Conservation (phyloP, 2,888 invertebrate species). For the Aporophyla lueneburgensis region DNA sequence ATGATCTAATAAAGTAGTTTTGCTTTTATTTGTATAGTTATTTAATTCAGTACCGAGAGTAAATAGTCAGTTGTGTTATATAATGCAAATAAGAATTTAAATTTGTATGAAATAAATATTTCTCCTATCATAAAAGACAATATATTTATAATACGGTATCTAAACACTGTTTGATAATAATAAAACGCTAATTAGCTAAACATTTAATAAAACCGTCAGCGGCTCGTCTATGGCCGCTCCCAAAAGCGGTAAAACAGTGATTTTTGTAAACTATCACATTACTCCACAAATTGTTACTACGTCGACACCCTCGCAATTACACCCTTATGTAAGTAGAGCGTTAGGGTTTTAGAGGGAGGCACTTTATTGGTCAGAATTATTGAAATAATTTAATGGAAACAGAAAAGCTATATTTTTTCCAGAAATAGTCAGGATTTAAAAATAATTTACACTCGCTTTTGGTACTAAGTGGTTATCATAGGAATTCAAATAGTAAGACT, state of each 20-base stretch:
- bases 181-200: constrained; percentile 60
- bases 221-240: constrained; percentile 72
- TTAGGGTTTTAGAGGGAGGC: constrained; percentile 34
- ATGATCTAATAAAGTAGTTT: not conserved
- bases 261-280: constrained; percentile 85
- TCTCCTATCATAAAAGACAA: not conserved
- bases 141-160: not conserved
- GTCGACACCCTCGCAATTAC: constrained; percentile 78
- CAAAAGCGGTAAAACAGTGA: constrained; percentile 73
- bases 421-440: not conserved
- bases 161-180: constrained; percentile 2
- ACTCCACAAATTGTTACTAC: constrained; percentile 80
- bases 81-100: not conserved
- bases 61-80: not conserved
- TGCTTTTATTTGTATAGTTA: not conserved
- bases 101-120: not conserved
- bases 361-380: constrained; percentile 36
- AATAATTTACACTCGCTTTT: not conserved
- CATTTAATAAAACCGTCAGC: constrained; percentile 68
- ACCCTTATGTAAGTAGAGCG: constrained; percentile 72
- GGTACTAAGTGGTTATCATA: not conserved
- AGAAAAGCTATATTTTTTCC: not conserved
- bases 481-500: not conserved
- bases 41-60: not conserved
- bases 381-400: not conserved